Evolutionary conservation across 2,888 invertebrate genomes (phyloP).

Genomic region (Tinea pellionella): DNA sequence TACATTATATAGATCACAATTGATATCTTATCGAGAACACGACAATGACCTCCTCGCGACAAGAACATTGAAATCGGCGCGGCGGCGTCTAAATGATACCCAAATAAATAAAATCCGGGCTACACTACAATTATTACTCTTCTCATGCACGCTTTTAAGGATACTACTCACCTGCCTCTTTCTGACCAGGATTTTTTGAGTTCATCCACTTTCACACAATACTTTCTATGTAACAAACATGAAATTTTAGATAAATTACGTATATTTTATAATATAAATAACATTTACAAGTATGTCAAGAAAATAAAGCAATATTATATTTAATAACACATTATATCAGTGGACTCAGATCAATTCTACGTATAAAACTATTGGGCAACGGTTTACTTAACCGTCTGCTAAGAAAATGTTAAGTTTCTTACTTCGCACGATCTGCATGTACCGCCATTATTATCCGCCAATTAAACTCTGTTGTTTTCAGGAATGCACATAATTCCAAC

Average conservation of each 20-base stretch:
- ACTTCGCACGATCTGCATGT: slow-evolving; percentile 9
- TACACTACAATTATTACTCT: too few species aligned
- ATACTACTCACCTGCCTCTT: too few species aligned
- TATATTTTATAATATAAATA: too few species aligned
- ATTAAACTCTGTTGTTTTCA: slow-evolving; percentile 6
- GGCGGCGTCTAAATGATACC: neutral
- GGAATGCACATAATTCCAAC: neutral
- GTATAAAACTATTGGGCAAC: neutral
- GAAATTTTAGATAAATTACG: too few species aligned
- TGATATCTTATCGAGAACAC: slow-evolving; percentile 25
- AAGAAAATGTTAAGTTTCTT: slow-evolving; percentile 1
- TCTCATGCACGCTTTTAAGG: too few species aligned
- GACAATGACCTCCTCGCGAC: slow-evolving; percentile 27
- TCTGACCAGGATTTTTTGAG: too few species aligned
- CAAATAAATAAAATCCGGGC: too few species aligned
- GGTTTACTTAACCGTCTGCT: neutral
- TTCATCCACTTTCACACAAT: too few species aligned
- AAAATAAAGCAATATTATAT: neutral
- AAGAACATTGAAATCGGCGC: slow-evolving; percentile 19
- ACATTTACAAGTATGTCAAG: neutral
- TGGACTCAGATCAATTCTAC: neutral
- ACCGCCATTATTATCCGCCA: neutral
- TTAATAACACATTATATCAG: neutral
- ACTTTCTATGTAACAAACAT: too few species aligned
- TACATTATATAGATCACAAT: slow-evolving; percentile 25